phyloP scores from a whole-genome alignment of 2,797 vertebrate species.

The Scolopax bukidnonensis region DNA sequence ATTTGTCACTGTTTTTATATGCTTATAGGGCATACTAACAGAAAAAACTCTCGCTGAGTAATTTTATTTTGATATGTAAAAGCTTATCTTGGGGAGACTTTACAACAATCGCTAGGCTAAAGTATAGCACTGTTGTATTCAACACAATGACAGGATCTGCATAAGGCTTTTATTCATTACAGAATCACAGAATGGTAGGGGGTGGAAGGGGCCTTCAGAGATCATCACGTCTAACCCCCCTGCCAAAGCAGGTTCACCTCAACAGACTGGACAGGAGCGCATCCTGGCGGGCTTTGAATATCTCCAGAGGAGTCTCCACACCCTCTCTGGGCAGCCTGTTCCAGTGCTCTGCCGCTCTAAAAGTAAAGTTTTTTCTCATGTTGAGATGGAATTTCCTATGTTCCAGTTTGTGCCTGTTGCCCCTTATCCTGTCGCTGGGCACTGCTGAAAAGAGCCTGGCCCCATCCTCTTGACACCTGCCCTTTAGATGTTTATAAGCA shows the following conservation, averaged over 20 bases:
- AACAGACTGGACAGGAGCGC: neutral
- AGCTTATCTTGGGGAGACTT: neutral
- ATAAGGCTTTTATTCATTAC: neutral
- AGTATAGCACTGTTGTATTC: neutral
- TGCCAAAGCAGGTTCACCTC: neutral
- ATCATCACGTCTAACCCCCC: neutral
- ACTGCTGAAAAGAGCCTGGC: neutral
- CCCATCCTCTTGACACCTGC: neutral
- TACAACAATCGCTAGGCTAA: neutral
- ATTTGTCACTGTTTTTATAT: neutral
- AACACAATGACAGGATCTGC: neutral
- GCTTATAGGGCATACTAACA: neutral
- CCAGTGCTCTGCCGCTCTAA: neutral
- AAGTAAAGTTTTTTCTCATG: neutral
- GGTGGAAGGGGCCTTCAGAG: neutral
- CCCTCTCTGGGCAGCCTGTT: neutral
- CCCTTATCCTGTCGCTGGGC: neutral
- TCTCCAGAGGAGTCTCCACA: neutral
- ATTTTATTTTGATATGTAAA: neutral
- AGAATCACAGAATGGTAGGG: neutral
- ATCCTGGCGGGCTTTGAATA: neutral
- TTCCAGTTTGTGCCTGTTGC: neutral
- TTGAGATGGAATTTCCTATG: neutral
- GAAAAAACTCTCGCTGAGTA: neutral
- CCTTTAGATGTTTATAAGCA: neutral